Evolutionary conservation across 1,140 invertebrate species (phyloP).

Genomic region (Musca vetustissima): DNA sequence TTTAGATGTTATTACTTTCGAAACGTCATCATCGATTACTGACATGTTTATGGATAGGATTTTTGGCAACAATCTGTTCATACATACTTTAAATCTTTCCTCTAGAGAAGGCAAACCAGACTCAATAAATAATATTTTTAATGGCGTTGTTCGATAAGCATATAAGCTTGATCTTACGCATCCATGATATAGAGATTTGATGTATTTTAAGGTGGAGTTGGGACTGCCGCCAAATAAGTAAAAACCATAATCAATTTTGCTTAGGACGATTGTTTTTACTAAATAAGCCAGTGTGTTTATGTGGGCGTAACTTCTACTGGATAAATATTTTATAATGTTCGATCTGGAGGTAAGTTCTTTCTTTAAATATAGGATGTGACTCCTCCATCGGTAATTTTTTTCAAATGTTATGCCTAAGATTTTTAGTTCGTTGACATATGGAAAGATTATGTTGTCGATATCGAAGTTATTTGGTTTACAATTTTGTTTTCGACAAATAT

Average conservation of each 20-base stretch:
- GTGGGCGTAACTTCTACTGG: neutral
- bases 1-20: neutral
- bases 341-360: neutral
- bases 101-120: neutral
- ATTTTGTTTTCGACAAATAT: no score
- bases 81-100: neutral
- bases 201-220: neutral
- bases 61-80: neutral
- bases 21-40: neutral
- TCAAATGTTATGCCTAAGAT: neutral
- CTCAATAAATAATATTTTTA: neutral
- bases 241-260: slow-evolving; percentile 2
- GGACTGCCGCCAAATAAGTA: neutral
- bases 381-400: neutral
- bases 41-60: neutral
- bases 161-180: neutral
- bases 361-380: neutral
- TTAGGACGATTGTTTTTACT: neutral
- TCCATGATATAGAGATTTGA: neutral
- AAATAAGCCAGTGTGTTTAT: neutral
- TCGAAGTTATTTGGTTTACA: no score
- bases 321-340: neutral
- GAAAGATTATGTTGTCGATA: no score
- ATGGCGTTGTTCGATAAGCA: neutral
- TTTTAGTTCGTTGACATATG: no score